Evolutionary conservation across 1,140 invertebrate species (phyloP).

Genomic region (Lepidurus arcticus): DNA sequence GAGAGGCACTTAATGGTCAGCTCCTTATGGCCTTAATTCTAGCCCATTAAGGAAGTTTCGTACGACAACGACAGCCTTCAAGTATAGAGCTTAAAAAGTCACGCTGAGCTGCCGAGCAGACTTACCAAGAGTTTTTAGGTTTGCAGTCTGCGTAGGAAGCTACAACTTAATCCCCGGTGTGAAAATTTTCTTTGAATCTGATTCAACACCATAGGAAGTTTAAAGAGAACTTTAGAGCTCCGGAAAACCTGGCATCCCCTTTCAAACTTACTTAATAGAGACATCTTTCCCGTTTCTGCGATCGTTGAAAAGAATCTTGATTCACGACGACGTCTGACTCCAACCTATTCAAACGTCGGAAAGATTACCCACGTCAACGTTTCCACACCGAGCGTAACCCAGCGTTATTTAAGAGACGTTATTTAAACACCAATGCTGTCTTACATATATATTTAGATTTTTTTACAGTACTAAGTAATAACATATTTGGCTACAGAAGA

Average conservation of each 20-base stretch:
- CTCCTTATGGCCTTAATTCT: slow-evolving; percentile 10
- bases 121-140: neutral
- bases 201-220: neutral
- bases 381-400: neutral
- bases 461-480: neutral
- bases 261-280: neutral
- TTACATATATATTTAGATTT: neutral
- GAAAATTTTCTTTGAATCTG: neutral
- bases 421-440: neutral
- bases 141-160: neutral
- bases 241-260: slow-evolving; percentile 4
- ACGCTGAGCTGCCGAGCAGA: neutral
- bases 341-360: neutral
- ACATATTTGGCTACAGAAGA: neutral
- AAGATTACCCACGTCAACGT: neutral
- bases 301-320: slow-evolving; percentile 10
- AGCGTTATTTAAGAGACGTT: slow-evolving; percentile 5
- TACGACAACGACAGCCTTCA: neutral
- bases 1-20: neutral
- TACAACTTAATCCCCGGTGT: neutral
- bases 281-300: slow-evolving; percentile 9
- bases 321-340: slow-evolving; percentile 13
- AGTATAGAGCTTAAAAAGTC: neutral
- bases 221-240: neutral
- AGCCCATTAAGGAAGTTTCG: neutral